Percentiles rank a stretch among this genome's conserved stretches.
These are phyloP conservation scores for Eurytoma californica DNA, from an alignment of 2,888 invertebrate genomes.

Conservation along the genomic window DNA sequence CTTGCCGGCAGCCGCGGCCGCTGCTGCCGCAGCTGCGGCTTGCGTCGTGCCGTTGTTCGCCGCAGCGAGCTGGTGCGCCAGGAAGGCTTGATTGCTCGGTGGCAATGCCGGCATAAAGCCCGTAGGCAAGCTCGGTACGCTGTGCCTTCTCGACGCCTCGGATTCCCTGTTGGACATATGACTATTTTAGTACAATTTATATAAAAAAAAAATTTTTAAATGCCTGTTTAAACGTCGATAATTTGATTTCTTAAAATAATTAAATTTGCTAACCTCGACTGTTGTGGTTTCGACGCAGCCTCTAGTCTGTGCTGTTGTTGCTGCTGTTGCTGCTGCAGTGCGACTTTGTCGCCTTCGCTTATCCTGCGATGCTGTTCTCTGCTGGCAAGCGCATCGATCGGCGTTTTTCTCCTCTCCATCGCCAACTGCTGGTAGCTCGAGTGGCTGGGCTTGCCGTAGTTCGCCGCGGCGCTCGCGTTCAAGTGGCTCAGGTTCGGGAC, in stretches of 20 bases:
- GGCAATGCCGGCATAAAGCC: conserved; percentile 67
- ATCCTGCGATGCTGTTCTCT: conserved; percentile 63
- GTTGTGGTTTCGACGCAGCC: conserved; percentile 53
- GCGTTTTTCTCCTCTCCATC: conserved; percentile 66
- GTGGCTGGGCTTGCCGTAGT: conserved; percentile 61
- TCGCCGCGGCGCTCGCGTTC: conserved; percentile 59
- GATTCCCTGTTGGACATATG: conserved; percentile 25
- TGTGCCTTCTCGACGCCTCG: conserved; percentile 61
- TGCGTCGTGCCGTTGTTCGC: conserved; percentile 17
- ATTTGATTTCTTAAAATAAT: no score
- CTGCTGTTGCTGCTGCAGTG: conserved; percentile 58
- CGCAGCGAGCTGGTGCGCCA: conserved; percentile 70
- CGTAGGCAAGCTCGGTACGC: conserved; percentile 66
- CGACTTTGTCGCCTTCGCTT: conserved; percentile 68
- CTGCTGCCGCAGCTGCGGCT: conserved; percentile 58
- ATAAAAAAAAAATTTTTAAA: not conserved
- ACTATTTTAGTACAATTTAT: no score
- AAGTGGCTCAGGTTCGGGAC: conserved; percentile 72
- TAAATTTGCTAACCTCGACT: conserved; percentile 26
- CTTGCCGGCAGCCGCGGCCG: conserved; percentile 68
- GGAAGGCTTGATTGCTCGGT: conserved; percentile 61
- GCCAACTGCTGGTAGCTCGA: conserved; percentile 52
- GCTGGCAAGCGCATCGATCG: conserved; percentile 10
- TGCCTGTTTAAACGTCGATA: not conserved
- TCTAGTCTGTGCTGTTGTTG: conserved; percentile 48